Evolutionary conservation across 2,113 vertebrate species (phyloP).

Genomic region (Bos taurus): DNA sequence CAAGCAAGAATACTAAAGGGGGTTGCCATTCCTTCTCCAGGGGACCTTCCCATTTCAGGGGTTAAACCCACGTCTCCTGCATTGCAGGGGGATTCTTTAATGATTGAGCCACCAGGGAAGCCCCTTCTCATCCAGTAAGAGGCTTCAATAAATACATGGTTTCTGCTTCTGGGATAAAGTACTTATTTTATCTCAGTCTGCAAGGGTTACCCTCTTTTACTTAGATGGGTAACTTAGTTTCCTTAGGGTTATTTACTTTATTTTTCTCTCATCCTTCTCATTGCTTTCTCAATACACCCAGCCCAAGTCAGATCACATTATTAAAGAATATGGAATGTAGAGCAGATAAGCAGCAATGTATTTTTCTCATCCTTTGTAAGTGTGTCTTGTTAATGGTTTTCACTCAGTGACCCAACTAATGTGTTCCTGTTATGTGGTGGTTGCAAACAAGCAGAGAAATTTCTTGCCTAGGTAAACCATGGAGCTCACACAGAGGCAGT

Average conservation of each 20-base stretch:
- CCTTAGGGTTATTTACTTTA: conserved; percentile 13
- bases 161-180: neutral
- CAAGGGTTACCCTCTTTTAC: neutral
- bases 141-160: neutral
- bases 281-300: conserved; percentile 41
- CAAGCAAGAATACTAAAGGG: neutral
- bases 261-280: conserved; percentile 50
- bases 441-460: neutral
- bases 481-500: neutral
- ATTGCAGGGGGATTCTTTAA: neutral
- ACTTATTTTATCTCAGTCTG: neutral
- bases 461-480: neutral
- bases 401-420: conserved; percentile 30
- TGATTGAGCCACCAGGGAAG: neutral
- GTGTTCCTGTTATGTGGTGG: neutral
- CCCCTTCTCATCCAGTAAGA: neutral
- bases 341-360: neutral
- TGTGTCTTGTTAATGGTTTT: conserved; percentile 45
- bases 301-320: conserved; percentile 35
- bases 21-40: neutral
- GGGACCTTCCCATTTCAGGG: neutral
- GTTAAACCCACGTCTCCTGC: neutral
- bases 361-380: conserved; percentile 51
- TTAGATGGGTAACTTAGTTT: neutral
- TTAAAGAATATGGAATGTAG: conserved; percentile 44